Evolutionary conservation across 2,797 vertebrate species (phyloP), one percentile per base, ranked within the genome.

Genomic region (Vireo griseus): DNA sequence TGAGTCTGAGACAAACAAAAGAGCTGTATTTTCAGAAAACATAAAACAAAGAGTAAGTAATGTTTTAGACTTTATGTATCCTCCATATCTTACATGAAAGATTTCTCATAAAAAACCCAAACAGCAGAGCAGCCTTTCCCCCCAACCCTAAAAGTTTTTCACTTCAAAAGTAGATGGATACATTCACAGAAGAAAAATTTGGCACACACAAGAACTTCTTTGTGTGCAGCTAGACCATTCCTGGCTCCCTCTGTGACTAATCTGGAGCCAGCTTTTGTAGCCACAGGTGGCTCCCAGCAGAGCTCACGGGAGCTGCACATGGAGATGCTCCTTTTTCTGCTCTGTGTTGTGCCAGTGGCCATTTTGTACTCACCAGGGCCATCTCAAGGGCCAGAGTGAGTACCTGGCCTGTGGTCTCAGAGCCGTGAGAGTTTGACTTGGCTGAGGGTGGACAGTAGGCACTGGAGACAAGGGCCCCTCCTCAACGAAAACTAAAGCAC

Each of bases 231-330:
- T 20, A 45, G 59, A 54, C 67, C 25, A 55, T 52, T 66, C 51
- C 7, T 54, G 31, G n/a, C 63, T 95, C 19, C 8, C 40, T 5
- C 2, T 10, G 14, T 33, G 75, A n/a, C 42, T 33, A 33, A 35
- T 6, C 8, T 2, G 1, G 35, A 83, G 39, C 21, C 0, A 1
- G 4, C 45, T 86, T 86, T 50, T 65, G 68, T 62, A 61, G 91
- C 24, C 68, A 54, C 59, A 21, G 48, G 52, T 89, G 89, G 24
- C 75, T 85, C 22, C 39, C 33, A 55, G 81, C 61, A 58, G n/a
- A 40, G 33, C 19, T 81, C 40, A 21, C 0, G 1, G 40, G 65
- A 74, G 73, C 10, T 59, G 17, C 1, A 1, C 0, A 0, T 20
- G 40, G 52, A 52, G 73, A 16, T 39, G 14, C 26, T 87, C 28